Conservation (phyloP, 1,140 invertebrate species). For the Pogonomyrmex californicus region DNA sequence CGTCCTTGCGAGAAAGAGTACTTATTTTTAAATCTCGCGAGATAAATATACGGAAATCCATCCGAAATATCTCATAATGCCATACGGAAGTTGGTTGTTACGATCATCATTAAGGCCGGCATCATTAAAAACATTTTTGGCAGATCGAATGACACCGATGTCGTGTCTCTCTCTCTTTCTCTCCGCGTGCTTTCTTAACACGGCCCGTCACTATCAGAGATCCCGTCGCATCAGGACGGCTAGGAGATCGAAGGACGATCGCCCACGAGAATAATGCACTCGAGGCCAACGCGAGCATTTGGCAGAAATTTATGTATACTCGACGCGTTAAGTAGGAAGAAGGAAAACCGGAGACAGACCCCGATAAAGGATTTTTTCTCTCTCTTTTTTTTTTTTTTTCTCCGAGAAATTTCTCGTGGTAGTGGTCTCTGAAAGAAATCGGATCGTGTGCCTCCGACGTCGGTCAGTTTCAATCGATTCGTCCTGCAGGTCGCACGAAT, state of each 20-base stretch:
- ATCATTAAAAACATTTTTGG: constrained; percentile 48
- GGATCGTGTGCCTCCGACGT: not conserved
- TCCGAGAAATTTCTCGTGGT: not conserved
- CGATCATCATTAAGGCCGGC: constrained; percentile 16
- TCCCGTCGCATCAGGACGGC: constrained; percentile 30
- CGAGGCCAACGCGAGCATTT: constrained; percentile 63
- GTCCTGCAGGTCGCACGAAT: constrained; percentile 18
- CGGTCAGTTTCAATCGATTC: constrained; percentile 60
- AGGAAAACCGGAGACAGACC: constrained; percentile 12
- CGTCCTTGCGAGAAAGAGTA: not conserved
- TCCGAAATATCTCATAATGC: constrained; percentile 12
- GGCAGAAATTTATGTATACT: constrained; percentile 65
- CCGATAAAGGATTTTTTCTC: constrained; percentile 53
- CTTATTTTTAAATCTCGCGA: not conserved
- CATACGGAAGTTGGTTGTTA: constrained; percentile 42
- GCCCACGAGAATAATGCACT: constrained; percentile 60
- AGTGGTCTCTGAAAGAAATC: constrained; percentile 57
- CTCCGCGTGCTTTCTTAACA: constrained; percentile 20
- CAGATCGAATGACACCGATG: constrained; percentile 25
- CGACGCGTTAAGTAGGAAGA: constrained; percentile 67
- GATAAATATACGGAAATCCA: constrained; percentile 44
- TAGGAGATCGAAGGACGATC: constrained; percentile 67
- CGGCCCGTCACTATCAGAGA: constrained; percentile 54
- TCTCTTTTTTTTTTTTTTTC: too few species aligned
- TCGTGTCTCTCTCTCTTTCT: not conserved